Percentiles rank a stretch among this genome's conserved stretches.
Evolutionary conservation across 2,113 vertebrate genomes (phyloP).

Genomic region (Pelobates fuscus): DNA sequence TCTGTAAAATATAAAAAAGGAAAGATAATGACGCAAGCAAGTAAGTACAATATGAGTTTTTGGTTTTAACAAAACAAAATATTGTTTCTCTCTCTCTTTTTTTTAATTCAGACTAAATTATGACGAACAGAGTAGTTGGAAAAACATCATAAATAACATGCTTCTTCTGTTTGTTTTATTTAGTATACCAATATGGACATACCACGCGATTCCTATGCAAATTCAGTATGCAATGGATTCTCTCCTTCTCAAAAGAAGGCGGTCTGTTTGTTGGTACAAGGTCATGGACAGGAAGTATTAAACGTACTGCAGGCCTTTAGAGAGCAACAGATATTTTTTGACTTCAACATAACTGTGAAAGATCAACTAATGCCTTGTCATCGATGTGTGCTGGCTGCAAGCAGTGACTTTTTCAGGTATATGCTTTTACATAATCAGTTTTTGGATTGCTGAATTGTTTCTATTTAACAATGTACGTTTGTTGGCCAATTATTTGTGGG

Average conservation of each 20-base stretch:
- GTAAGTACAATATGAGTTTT: too few relatives aligned
- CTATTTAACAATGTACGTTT: too few relatives aligned
- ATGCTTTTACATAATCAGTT: slow-evolving; percentile 7
- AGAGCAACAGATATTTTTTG: slow-evolving; percentile 85
- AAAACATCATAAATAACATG: too few relatives aligned
- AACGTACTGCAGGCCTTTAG: slow-evolving; percentile 83
- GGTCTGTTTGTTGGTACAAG: slow-evolving; percentile 77
- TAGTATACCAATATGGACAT: slow-evolving; percentile 64
- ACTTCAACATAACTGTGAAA: slow-evolving; percentile 88
- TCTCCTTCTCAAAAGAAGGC: slow-evolving; percentile 70
- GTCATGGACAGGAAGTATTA: slow-evolving; percentile 88
- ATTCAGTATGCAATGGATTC: slow-evolving; percentile 71
- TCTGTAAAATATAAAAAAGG: too few relatives aligned
- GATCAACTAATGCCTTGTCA: slow-evolving; percentile 86
- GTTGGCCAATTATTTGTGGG: too few relatives aligned
- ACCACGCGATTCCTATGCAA: slow-evolving; percentile 61
- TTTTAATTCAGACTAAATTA: too few relatives aligned
- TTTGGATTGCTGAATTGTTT: not conserved
- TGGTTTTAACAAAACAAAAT: too few relatives aligned
- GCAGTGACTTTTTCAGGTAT: slow-evolving; percentile 98
- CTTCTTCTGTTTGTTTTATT: not conserved
- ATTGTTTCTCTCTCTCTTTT: too few relatives aligned
- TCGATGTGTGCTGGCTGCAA: slow-evolving; percentile 91
- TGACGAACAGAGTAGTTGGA: too few relatives aligned
- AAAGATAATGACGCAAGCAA: too few relatives aligned